Base-by-base conservation (phyloP, 2,797 vertebrate species). In the Phyllotis vaccarum region DNA sequence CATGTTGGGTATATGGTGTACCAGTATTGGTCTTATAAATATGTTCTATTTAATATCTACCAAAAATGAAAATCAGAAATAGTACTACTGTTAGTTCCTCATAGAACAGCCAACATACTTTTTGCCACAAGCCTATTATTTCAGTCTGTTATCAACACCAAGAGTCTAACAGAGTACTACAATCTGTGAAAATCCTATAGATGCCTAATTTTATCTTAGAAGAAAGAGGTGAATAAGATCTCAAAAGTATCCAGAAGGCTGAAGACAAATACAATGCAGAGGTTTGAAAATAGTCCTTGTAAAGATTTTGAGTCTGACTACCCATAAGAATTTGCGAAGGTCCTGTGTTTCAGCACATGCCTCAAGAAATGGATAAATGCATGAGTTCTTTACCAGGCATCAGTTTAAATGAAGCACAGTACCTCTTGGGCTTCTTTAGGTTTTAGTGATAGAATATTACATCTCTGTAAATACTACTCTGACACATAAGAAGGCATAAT, bases 31-130 rank as follows among this genome's bases (percentile, higher is more conserved):
- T 78, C 62, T 82, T 86, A 19, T 3, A 72, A 46, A 72, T 56
- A 12, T 56, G 31, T 86, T 60, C 22, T 78, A 14, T 40, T 83
- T 27, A 11, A 2, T 74, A 49, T 1, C 8, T 88, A 49, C 37
- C 12, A 93, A 89, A 34, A 92, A 86, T 27, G 14, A 95, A 60
- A 85, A 66, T 54, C 34, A 85, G 9, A 87, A 87, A 37, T 34
- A 89, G 37, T 70, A 52, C 11, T 62, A 27, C 43, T 76, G 66
- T 3, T 54, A 93, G 81, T 31, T 62, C 10, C 64, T 89, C 27
- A 64, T n/a, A 62, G 46, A 54, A 81, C 5, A 81, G 11, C 37
- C 62, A 93, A 86, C n/a, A 83, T 27, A 78, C 6, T 87, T 68
- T 90, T 81, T 90, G 5, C 37, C 46, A 70, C 22, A 64, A 40